A percentile compares a stretch with the other conserved stretches of the same genome.
Evolutionary conservation across 2,797 vertebrate genomes (phyloP).

Genomic region (Characodon lateralis): DNA sequence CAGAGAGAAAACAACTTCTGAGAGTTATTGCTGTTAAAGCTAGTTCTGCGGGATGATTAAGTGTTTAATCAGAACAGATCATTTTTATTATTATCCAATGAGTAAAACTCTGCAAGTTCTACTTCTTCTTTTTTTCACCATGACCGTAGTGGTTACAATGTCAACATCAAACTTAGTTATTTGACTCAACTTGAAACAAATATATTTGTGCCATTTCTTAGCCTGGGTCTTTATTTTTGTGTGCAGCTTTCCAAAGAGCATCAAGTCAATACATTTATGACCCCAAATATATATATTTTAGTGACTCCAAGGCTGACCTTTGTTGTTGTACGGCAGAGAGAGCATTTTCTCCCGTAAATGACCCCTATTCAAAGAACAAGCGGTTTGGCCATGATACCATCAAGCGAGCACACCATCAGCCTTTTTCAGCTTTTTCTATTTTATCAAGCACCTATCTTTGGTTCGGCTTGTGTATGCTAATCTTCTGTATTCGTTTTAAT

Average conservation of each 20-base stretch:
- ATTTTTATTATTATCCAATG: not conserved
- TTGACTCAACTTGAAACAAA: constrained; percentile 54
- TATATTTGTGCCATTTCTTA: constrained; percentile 33
- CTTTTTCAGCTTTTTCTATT: constrained; percentile 66
- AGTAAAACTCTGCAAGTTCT: not conserved
- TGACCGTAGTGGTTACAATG: not conserved
- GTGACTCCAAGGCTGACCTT: constrained; percentile 47
- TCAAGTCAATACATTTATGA: constrained; percentile 63
- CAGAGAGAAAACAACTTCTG: not conserved
- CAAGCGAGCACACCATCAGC: constrained; percentile 64
- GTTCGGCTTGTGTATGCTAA: constrained; percentile 36
- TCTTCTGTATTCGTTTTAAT: constrained; percentile 51
- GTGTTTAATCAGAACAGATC: not conserved
- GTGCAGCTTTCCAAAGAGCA: constrained; percentile 57
- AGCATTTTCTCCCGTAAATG: constrained; percentile 60
- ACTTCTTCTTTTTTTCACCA: not conserved
- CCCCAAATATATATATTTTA: constrained; percentile 10
- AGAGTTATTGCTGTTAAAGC: not conserved
- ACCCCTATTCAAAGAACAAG: constrained; percentile 73
- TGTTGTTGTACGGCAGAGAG: constrained; percentile 47
- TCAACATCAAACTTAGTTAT: constrained; percentile 44
- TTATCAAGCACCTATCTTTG: constrained; percentile 51
- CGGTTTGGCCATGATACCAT: constrained; percentile 64
- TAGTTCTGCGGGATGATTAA: not conserved
- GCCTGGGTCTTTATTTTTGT: constrained; percentile 39